These are phyloP conservation scores for Parnassius mnemosyne DNA, from an alignment of 2,888 invertebrate genomes.

Conservation along the genomic window DNA sequence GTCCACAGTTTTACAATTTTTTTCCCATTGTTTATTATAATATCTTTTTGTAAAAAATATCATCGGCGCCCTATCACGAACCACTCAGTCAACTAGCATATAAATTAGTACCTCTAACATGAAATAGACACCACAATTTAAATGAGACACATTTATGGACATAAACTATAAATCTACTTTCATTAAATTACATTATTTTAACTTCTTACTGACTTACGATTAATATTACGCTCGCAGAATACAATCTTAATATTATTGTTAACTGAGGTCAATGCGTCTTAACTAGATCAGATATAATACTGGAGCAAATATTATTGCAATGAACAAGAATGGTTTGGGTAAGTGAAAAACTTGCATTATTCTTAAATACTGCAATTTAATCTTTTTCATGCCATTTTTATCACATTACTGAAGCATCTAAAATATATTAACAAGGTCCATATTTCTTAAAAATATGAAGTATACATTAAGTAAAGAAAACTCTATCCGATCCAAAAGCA, in stretches of 20 bases:
- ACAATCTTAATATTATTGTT: conserved; percentile 33
- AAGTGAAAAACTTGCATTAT: neutral
- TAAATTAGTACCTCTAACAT: conserved; percentile 73
- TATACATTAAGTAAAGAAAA: neutral
- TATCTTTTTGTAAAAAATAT: conserved; percentile 74
- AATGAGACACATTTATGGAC: conserved; percentile 78
- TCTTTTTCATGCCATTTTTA: too few relatives aligned
- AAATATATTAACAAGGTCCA: conserved; percentile 5
- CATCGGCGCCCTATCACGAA: conserved; percentile 60
- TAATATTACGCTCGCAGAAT: conserved; percentile 40
- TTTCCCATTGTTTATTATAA: conserved; percentile 43
- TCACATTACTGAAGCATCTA: conserved; percentile 8
- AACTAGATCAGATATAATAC: conserved; percentile 15
- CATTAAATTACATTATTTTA: conserved; percentile 55
- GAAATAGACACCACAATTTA: conserved; percentile 79
- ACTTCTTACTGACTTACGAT: conserved; percentile 66
- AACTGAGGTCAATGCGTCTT: conserved; percentile 26
- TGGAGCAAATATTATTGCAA: conserved; percentile 1
- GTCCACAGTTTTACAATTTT: conserved; percentile 33
- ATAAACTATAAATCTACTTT: conserved; percentile 71
- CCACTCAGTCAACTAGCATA: conserved; percentile 74
- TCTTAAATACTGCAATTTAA: too few relatives aligned
- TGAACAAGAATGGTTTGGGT: neutral
- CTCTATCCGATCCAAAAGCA: too few relatives aligned
- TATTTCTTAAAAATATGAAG: conserved; percentile 13